Conservation (phyloP, 2,888 invertebrate species). For the Meloe dianella region DNA sequence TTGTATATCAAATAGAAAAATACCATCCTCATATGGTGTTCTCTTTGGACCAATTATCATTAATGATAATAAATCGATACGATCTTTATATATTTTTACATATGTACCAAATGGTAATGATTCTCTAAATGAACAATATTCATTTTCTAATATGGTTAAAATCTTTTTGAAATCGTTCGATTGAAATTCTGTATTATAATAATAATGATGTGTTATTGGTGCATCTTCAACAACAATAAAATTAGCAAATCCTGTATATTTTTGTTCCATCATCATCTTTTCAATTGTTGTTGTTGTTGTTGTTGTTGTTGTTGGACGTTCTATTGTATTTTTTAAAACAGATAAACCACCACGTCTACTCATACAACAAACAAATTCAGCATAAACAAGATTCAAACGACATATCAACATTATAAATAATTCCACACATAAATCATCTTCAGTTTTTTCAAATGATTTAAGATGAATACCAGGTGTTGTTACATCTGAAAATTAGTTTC, state of each 20-base stretch:
- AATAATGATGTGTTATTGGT: constrained; percentile 51
- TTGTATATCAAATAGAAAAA: constrained; percentile 95
- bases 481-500: constrained; percentile 40
- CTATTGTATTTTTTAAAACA: constrained; percentile 59
- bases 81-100: constrained; percentile 73
- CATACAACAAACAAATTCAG: constrained; percentile 73
- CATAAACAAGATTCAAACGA: constrained; percentile 79
- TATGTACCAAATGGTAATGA: constrained; percentile 89
- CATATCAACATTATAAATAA: constrained; percentile 79
- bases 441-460: constrained; percentile 40
- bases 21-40: constrained; percentile 94
- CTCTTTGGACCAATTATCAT: constrained; percentile 92
- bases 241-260: constrained; percentile 40
- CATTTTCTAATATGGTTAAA: constrained; percentile 77
- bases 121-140: constrained; percentile 79
- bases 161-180: constrained; percentile 74
- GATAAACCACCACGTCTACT: constrained; percentile 58
- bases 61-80: constrained; percentile 89
- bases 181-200: constrained; percentile 62
- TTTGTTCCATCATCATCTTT: not conserved
- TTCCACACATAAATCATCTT: constrained; percentile 67
- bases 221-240: constrained; percentile 54
- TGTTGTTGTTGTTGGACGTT: constrained; percentile 33
- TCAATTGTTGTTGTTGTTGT: constrained; percentile 15
- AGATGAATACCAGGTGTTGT: constrained; percentile 47